A percentile compares a stretch with the other conserved stretches of the same genome.
phyloP scores from a whole-genome alignment of 2,888 invertebrate species.

The Tanytarsus gracilentus region DNA sequence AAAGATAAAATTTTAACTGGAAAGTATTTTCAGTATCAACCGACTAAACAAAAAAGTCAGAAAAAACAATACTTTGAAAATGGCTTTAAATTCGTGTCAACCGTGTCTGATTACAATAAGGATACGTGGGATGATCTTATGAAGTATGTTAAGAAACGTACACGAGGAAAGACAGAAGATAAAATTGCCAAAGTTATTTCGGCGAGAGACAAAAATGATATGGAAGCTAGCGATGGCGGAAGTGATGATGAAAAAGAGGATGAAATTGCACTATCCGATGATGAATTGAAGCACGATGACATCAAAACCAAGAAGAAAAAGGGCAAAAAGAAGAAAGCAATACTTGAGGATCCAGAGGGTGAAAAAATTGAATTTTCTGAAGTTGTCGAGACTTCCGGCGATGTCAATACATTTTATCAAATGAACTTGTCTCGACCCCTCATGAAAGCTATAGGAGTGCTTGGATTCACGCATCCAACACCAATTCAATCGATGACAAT shows the following conservation, averaged over 20 bases:
- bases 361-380: slow-evolving; percentile 39
- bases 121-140: slow-evolving; percentile 72
- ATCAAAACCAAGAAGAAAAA: slow-evolving; percentile 59
- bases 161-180: slow-evolving; percentile 72
- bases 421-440: slow-evolving; percentile 94
- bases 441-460: slow-evolving; percentile 76
- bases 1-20: slow-evolving; percentile 21
- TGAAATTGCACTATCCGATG: slow-evolving; percentile 62
- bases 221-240: slow-evolving; percentile 33
- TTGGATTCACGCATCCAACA: slow-evolving; percentile 90
- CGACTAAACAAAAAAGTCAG: slow-evolving; percentile 64
- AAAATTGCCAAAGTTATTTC: slow-evolving; percentile 59
- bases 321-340: slow-evolving; percentile 41
- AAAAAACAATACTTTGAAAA: slow-evolving; percentile 66
- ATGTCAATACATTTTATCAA: slow-evolving; percentile 71
- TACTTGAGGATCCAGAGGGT: slow-evolving; percentile 39
- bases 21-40: slow-evolving; percentile 60
- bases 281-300: slow-evolving; percentile 64
- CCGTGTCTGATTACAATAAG: slow-evolving; percentile 68
- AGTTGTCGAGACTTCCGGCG: slow-evolving; percentile 49
- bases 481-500: slow-evolving; percentile 95
- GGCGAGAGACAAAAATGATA: slow-evolving; percentile 41
- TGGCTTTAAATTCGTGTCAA: slow-evolving; percentile 72
- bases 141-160: slow-evolving; percentile 71
- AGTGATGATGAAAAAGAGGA: slow-evolving; percentile 43